Conservation (phyloP, 2,113 vertebrate species). For the Halichoeres trimaculatus region DNA sequence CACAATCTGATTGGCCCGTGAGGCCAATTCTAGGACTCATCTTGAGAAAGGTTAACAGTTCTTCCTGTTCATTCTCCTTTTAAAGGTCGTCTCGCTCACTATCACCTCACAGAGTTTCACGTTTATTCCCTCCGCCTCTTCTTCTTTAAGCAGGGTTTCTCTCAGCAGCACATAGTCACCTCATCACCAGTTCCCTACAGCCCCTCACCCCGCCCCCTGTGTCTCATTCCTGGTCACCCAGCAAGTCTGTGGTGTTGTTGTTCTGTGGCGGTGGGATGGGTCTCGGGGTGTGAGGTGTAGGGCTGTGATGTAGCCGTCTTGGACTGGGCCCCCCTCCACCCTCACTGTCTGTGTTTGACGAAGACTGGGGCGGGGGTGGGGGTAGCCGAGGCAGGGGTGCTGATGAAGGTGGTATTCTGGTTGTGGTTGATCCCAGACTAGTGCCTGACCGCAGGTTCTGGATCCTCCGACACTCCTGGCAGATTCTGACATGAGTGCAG, state of each 20-base stretch:
- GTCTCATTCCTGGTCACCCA: slow-evolving; percentile 79
- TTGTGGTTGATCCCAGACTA: slow-evolving; percentile 74
- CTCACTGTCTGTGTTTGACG: slow-evolving; percentile 83
- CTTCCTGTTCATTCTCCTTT: slow-evolving; percentile 4
- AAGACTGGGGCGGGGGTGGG: slow-evolving; percentile 74
- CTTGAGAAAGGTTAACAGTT: slow-evolving; percentile 18
- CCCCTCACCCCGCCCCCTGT: background rate
- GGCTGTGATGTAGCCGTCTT: slow-evolving; percentile 87
- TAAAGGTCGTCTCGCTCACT: slow-evolving; percentile 3
- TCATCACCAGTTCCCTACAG: background rate
- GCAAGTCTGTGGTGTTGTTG: slow-evolving; percentile 84
- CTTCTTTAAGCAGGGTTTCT: slow-evolving; percentile 34
- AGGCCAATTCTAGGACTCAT: background rate
- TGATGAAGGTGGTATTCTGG: slow-evolving; percentile 84
- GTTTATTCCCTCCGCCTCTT: background rate
- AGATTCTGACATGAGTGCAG: slow-evolving; percentile 84
- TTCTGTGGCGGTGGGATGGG: slow-evolving; percentile 88
- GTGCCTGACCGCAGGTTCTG: slow-evolving; percentile 86
- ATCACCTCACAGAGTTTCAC: background rate
- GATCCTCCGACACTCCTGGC: slow-evolving; percentile 92
- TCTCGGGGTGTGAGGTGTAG: slow-evolving; percentile 73
- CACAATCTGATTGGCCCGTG: background rate
- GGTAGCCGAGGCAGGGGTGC: slow-evolving; percentile 78
- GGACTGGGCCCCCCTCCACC: slow-evolving; percentile 88
- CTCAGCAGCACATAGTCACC: slow-evolving; percentile 38